phyloP scores from a whole-genome alignment of 2,113 vertebrate genomes.

The Eulacestoma nigropectus region DNA sequence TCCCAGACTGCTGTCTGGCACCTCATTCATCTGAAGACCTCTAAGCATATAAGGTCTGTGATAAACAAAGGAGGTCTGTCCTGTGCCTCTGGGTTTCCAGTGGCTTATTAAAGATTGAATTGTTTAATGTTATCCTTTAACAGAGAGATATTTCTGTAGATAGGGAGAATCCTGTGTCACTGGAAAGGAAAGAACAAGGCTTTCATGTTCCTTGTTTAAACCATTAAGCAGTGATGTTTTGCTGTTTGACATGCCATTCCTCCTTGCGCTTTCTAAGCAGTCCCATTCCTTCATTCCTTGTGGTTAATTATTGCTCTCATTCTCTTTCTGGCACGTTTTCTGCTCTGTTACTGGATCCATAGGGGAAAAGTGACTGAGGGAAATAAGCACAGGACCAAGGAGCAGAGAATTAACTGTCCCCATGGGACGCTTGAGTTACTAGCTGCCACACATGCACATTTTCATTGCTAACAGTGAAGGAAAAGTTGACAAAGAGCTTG shows the following conservation, averaged over 20 bases:
- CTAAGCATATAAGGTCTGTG: not conserved
- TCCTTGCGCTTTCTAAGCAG: conserved; percentile 63
- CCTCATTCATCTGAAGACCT: conserved; percentile 59
- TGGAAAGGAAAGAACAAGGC: not conserved
- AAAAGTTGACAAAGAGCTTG: conserved; percentile 78
- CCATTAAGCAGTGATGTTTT: conserved; percentile 57
- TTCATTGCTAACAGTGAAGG: conserved; percentile 35
- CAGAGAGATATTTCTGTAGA: not conserved
- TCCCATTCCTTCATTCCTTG: conserved; percentile 64
- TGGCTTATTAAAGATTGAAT: conserved; percentile 51
- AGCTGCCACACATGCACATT: conserved; percentile 49
- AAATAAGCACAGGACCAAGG: conserved; percentile 70
- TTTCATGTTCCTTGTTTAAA: conserved; percentile 57
- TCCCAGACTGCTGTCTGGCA: conserved; percentile 40
- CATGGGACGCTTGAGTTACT: conserved; percentile 80
- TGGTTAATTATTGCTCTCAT: conserved; percentile 57
- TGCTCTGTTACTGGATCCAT: conserved; percentile 50
- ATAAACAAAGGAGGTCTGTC: conserved; percentile 53
- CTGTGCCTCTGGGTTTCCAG: conserved; percentile 20
- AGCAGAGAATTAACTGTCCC: conserved; percentile 76
- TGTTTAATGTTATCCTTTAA: conserved; percentile 49
- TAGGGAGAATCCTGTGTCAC: conserved; percentile 1
- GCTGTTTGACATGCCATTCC: conserved; percentile 72
- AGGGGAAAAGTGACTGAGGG: conserved; percentile 58
- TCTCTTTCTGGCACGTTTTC: conserved; percentile 2